These are phyloP conservation scores for Scaptomyza reducta DNA, from an alignment of 2,888 invertebrate species.

Conservation along the genomic window DNA sequence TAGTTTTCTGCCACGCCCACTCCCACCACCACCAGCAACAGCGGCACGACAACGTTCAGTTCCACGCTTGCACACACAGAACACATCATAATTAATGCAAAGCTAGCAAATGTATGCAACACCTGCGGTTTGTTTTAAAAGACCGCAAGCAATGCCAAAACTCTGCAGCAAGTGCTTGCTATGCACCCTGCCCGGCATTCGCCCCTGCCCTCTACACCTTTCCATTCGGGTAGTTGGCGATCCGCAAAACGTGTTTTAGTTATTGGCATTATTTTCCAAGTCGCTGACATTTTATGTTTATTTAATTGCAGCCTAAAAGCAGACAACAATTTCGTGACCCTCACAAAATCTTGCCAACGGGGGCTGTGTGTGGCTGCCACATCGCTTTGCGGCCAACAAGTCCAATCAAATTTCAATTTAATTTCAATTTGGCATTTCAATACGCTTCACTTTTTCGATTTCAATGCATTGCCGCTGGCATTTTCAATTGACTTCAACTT, in stretches of 20 bases:
- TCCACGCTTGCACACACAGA: slow-evolving; percentile 32
- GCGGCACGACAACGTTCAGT: neutral
- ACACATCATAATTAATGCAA: slow-evolving; percentile 84
- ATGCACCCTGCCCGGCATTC: slow-evolving; percentile 9
- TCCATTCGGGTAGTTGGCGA: neutral
- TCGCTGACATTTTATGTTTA: slow-evolving; percentile 75
- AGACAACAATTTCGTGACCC: slow-evolving; percentile 31
- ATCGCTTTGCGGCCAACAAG: slow-evolving; percentile 25
- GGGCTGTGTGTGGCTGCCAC: slow-evolving; percentile 9
- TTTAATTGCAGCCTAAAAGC: slow-evolving; percentile 65
- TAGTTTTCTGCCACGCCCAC: slow-evolving; percentile 67
- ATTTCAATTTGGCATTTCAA: slow-evolving; percentile 67
- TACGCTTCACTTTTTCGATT: slow-evolving; percentile 68
- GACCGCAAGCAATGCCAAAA: slow-evolving; percentile 78
- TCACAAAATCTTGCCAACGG: slow-evolving; percentile 13
- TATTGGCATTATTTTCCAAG: slow-evolving; percentile 67
- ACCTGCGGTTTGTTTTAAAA: slow-evolving; percentile 84
- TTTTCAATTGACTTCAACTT: slow-evolving; percentile 50
- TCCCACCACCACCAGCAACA: neutral
- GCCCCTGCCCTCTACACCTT: neutral
- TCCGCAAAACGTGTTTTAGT: slow-evolving; percentile 36
- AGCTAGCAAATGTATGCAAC: slow-evolving; percentile 84
- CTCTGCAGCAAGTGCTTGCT: neutral
- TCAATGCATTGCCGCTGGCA: slow-evolving; percentile 49
- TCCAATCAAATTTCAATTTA: slow-evolving; percentile 69